These are phyloP conservation scores for Rhabdomys dilectus DNA, from an alignment of 2,113 vertebrate genomes.

Conservation along the genomic window DNA sequence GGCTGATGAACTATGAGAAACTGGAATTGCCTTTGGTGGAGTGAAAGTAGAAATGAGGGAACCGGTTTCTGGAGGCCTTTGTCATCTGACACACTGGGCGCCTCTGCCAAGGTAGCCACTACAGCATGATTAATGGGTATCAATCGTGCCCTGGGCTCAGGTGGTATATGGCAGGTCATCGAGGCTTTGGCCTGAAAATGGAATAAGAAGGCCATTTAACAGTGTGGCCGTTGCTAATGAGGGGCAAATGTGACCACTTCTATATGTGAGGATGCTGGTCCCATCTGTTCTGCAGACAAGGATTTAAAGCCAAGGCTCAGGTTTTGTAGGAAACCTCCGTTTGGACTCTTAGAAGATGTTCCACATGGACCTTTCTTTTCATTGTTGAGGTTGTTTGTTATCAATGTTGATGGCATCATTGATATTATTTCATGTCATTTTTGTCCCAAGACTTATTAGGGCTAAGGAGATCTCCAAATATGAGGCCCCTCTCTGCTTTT, in stretches of 20 bases:
- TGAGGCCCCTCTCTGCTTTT: not conserved
- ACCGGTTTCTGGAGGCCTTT: constrained; percentile 66
- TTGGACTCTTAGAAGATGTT: not conserved
- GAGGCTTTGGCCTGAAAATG: constrained; percentile 74
- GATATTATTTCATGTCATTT: not conserved
- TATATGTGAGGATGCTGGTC: constrained; percentile 36
- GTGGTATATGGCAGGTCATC: constrained; percentile 55
- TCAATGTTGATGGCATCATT: not conserved
- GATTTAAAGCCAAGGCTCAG: not conserved
- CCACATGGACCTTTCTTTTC: not conserved
- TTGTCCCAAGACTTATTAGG: not conserved
- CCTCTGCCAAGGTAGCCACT: not conserved
- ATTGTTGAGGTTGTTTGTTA: not conserved
- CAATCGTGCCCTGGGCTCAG: constrained; percentile 67
- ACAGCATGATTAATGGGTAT: constrained; percentile 59
- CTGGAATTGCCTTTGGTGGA: constrained; percentile 61
- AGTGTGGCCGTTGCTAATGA: constrained; percentile 66
- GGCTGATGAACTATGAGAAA: constrained; percentile 74
- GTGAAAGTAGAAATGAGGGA: constrained; percentile 68
- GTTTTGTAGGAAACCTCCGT: constrained; percentile 42
- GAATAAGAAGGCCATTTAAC: constrained; percentile 70
- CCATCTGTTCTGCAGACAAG: constrained; percentile 80
- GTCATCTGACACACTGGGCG: not conserved
- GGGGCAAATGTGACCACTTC: constrained; percentile 58
- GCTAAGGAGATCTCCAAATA: not conserved